These are phyloP conservation scores for Latheticus oryzae DNA, from an alignment of 2,888 invertebrate species.

Conservation along the genomic window DNA sequence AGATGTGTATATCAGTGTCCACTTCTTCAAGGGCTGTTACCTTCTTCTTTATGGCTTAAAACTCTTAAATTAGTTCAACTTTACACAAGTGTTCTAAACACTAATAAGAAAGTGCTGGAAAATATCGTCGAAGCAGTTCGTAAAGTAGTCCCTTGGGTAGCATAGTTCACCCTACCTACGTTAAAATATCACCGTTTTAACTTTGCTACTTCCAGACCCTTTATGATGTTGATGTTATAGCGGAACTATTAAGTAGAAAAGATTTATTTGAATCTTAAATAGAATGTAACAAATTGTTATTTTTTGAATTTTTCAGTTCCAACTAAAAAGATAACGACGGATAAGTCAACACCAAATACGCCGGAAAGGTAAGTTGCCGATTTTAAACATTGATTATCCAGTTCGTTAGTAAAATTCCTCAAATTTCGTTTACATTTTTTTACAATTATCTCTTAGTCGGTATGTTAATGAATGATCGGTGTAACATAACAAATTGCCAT, in stretches of 20 bases:
- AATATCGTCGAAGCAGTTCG: conserved; percentile 60
- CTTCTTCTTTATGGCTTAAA: conserved; percentile 65
- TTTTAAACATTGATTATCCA: conserved; percentile 2
- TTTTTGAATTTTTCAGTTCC: conserved; percentile 44
- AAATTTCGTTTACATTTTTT: no score
- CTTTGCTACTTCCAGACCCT: conserved; percentile 49
- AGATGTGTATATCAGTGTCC: conserved; percentile 62
- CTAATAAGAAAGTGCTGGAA: conserved; percentile 65
- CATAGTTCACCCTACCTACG: conserved; percentile 58
- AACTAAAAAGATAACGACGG: conserved; percentile 47
- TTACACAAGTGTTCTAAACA: conserved; percentile 64
- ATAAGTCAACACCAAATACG: conserved; percentile 48
- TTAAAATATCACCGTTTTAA: conserved; percentile 58
- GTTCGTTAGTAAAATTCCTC: conserved; percentile 11
- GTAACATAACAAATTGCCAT: conserved; percentile 25
- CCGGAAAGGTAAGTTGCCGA: conserved; percentile 53
- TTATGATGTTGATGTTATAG: conserved; percentile 38
- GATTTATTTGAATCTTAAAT: conserved; percentile 35
- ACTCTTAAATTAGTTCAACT: conserved; percentile 66
- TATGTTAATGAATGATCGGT: conserved; percentile 10
- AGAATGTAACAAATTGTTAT: neutral
- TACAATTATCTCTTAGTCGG: neutral
- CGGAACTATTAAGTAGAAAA: conserved; percentile 15
- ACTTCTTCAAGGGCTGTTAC: conserved; percentile 64
- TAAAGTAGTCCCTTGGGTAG: conserved; percentile 60